phyloP scores from a whole-genome alignment of 2,888 invertebrate genomes.

The Tiliacea citrago region DNA sequence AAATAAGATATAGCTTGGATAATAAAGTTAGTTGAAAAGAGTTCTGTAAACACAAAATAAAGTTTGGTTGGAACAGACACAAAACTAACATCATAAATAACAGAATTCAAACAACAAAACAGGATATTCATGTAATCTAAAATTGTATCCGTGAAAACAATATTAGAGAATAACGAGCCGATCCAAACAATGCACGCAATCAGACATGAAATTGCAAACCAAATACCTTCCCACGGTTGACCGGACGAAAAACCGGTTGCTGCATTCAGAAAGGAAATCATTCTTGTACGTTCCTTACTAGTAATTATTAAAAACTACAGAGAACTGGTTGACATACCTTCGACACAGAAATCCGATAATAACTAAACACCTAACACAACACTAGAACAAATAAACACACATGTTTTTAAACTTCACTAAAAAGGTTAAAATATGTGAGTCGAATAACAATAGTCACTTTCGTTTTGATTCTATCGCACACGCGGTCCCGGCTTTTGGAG shows the following conservation, averaged over 20 bases:
- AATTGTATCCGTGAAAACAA: constrained; percentile 47
- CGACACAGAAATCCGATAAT: constrained; percentile 69
- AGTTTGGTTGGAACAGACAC: constrained; percentile 21
- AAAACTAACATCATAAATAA: constrained; percentile 43
- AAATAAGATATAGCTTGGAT: constrained; percentile 9
- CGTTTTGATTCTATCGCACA: constrained; percentile 71
- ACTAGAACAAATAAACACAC: constrained; percentile 74
- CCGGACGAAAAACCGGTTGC: constrained; percentile 87
- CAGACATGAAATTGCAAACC: constrained; percentile 76
- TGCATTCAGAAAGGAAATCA: constrained; percentile 87
- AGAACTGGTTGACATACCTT: constrained; percentile 81
- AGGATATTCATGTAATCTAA: constrained; percentile 38
- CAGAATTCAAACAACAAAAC: constrained; percentile 29
- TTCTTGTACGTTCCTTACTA: constrained; percentile 78
- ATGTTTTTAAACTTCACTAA: constrained; percentile 82
- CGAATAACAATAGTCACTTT: constrained; percentile 69
- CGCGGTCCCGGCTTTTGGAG: constrained; percentile 75
- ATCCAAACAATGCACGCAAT: constrained; percentile 69
- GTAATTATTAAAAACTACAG: constrained; percentile 77
- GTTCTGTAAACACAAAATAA: constrained; percentile 35
- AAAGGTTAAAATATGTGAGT: constrained; percentile 80
- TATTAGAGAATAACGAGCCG: constrained; percentile 46
- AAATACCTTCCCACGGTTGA: constrained; percentile 87
- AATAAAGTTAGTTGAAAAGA: constrained; percentile 35
- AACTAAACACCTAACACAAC: constrained; percentile 67